A percentile compares a stretch with the other conserved stretches of the same genome.
Conservation (phyloP, 2,888 invertebrate species). For the Hypena proboscidalis region DNA sequence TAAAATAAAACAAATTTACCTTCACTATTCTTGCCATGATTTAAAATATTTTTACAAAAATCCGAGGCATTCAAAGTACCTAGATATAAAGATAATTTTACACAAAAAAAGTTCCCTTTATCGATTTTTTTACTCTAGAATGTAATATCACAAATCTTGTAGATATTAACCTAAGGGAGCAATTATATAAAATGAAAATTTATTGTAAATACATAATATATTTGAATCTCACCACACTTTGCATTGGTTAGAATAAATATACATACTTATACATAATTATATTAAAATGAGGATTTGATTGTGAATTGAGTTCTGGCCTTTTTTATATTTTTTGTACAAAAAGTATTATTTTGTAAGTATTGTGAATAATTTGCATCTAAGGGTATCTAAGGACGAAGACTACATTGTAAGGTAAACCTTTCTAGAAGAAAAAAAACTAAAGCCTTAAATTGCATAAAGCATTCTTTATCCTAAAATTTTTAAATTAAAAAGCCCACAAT, state of each 20-base stretch:
- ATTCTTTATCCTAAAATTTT: neutral
- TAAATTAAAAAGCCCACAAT: too few relatives aligned
- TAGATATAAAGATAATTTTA: slow-evolving; percentile 35
- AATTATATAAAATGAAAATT: slow-evolving; percentile 66
- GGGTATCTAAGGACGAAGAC: slow-evolving; percentile 24
- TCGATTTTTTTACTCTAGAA: slow-evolving; percentile 44
- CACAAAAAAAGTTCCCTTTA: slow-evolving; percentile 40
- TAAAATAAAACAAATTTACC: too few relatives aligned
- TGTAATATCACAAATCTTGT: slow-evolving; percentile 60
- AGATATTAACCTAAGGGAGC: slow-evolving; percentile 81
- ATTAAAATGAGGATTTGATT: slow-evolving; percentile 38
- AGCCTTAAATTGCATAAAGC: neutral
- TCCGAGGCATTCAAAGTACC: slow-evolving; percentile 27
- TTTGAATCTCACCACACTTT: slow-evolving; percentile 50
- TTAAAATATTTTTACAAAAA: slow-evolving; percentile 14
- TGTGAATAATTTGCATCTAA: slow-evolving; percentile 37
- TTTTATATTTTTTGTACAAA: slow-evolving; percentile 34
- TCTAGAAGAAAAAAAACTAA: neutral
- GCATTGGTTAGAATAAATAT: slow-evolving; percentile 30
- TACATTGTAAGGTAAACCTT: slow-evolving; percentile 3
- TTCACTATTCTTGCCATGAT: slow-evolving; percentile 3
- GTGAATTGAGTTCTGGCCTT: slow-evolving; percentile 39
- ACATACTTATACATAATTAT: slow-evolving; percentile 19
- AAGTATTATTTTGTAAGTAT: slow-evolving; percentile 34
- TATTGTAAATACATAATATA: slow-evolving; percentile 63